A percentile compares a stretch with the other conserved stretches of the same genome.
Evolutionary conservation across 2,888 invertebrate species (phyloP).

Genomic region (Eristalis arbustorum): DNA sequence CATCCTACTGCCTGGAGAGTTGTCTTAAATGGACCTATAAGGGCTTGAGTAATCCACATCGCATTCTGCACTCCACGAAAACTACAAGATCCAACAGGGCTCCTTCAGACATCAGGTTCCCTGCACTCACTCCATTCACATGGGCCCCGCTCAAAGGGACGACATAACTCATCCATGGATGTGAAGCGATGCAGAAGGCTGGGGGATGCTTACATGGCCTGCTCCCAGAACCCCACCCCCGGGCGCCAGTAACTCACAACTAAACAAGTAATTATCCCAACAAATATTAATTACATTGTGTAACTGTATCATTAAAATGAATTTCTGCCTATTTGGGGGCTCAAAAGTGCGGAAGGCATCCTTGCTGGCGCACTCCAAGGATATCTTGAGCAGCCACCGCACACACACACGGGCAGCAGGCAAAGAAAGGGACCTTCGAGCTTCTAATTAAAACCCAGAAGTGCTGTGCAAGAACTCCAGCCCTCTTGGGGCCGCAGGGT

Average conservation of each 20-base stretch:
- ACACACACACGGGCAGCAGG: background rate
- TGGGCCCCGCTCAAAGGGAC: background rate
- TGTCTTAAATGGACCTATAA: background rate
- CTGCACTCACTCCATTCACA: background rate
- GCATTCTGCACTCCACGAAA: background rate
- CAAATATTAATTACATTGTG: constrained; percentile 48
- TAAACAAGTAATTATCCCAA: constrained; percentile 28
- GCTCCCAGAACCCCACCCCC: background rate
- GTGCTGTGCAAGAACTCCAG: constrained; percentile 23
- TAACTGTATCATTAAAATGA: constrained; percentile 60
- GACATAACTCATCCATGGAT: background rate
- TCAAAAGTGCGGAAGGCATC: constrained; percentile 54
- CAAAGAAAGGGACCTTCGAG: constrained; percentile 9
- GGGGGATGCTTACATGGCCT: background rate
- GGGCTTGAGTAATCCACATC: background rate
- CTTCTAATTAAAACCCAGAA: constrained; percentile 58
- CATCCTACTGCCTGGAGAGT: too few relatives aligned
- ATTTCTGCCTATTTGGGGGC: constrained; percentile 48
- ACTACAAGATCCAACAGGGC: background rate
- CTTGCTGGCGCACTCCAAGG: background rate
- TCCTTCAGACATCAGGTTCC: background rate
- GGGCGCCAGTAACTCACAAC: too few relatives aligned
- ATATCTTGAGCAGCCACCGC: background rate
- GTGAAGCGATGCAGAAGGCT: constrained; percentile 4
- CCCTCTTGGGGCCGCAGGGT: background rate